Evolutionary conservation across 2,113 vertebrate genomes (phyloP), one percentile per base, ranked within the genome.

Genomic region (Cricetomys ansorgei): DNA sequence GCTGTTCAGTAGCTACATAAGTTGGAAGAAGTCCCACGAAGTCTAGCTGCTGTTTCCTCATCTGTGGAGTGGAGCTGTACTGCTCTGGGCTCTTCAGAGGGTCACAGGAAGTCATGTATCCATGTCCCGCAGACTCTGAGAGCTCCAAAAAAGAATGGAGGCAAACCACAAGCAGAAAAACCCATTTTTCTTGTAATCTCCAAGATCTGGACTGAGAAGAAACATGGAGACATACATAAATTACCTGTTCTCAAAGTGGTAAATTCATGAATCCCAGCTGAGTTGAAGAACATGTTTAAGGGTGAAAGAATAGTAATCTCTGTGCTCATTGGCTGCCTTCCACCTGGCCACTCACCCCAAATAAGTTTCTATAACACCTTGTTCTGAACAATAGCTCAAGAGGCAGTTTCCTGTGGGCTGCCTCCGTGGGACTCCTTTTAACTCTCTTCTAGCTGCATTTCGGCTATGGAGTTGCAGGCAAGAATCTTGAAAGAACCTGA

Each of bases 251-350:
- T 16, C n/a, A 13, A 43, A 37, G 5, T 62, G 34, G 23, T 8
- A 70, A 87, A 55, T 23, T 40, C 29, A 27, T 7, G 50, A 11
- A n/a, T n/a, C 25, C 27, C 43, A 57, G 25, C 5, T 65, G 75
- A 62, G 81, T 15, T 40, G 50, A 88, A 57, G 25, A 37, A 57
- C 15, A 31, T 9, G 69, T 81, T 57, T 45, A 81, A n/a, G 34
- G 19, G 37, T 72, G 43, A 73, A 72, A 64, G 34, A 17, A 16
- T 59, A 59, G 48, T 40, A 17, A 65, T 3, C 29, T 23, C 62
- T 15, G 1, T 2, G 6, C 16, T 34, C 10, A 40, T 45, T 48
- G 3, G 8, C 43, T 4, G 16, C 43, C 23, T 0, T 2, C 21
- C 12, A 27, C 9, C 11, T n/a, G 29, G 16, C 15, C 10, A 0